phyloP scores from a whole-genome alignment of 2,113 vertebrate species.

The Cryptoleucopteryx plumbea region DNA sequence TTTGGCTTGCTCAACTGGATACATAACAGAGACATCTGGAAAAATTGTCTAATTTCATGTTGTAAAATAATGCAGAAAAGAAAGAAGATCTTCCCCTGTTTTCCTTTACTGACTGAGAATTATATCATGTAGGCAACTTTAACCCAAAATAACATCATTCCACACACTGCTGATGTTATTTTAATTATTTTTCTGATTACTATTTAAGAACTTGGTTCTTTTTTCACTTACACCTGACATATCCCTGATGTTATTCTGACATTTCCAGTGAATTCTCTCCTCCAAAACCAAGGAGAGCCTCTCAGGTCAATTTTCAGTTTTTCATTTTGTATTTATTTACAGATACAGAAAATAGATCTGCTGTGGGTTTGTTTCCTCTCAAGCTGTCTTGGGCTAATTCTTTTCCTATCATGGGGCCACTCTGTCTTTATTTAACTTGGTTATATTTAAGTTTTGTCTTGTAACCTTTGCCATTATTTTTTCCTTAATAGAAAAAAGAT shows the following conservation, averaged over 20 bases:
- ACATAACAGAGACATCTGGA: slow-evolving; percentile 50
- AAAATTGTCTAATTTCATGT: slow-evolving; percentile 25
- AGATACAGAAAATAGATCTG: background rate
- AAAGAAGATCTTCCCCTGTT: background rate
- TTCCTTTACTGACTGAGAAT: slow-evolving; percentile 12
- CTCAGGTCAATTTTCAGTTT: background rate
- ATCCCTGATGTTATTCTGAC: background rate
- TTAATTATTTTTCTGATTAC: background rate
- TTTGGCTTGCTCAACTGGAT: slow-evolving; percentile 16
- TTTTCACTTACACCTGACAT: background rate
- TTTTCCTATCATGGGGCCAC: background rate
- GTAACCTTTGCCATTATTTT: slow-evolving; percentile 26
- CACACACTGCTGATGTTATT: background rate
- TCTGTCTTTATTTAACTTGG: slow-evolving; percentile 18
- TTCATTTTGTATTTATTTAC: slow-evolving; percentile 10
- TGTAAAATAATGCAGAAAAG: slow-evolving; percentile 19
- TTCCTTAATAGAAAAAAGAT: slow-evolving; percentile 48
- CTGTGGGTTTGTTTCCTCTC: background rate
- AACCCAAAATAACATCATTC: background rate
- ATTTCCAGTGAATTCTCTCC: background rate
- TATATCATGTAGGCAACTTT: background rate
- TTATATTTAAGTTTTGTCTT: slow-evolving; percentile 28
- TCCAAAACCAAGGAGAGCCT: background rate
- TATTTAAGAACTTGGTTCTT: background rate
- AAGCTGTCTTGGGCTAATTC: background rate